Percentiles rank a stretch among this genome's conserved stretches.
Evolutionary conservation across 2,888 invertebrate species (phyloP).

Genomic region (Ennomos quercinarius): DNA sequence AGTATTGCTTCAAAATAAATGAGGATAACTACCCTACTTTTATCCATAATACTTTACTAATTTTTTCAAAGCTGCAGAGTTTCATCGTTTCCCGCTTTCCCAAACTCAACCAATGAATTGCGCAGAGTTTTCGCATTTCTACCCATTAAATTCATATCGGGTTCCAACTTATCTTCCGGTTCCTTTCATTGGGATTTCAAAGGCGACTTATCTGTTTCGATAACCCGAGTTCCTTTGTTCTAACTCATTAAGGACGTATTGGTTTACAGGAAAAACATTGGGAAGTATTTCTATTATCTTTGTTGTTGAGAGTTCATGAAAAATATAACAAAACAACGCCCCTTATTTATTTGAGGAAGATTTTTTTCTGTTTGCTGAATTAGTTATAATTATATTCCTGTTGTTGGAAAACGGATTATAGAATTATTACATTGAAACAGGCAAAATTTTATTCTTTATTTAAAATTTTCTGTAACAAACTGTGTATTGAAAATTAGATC

Average conservation of each 20-base stretch:
- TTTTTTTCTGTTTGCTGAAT: too few relatives aligned
- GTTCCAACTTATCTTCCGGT: conserved; percentile 29
- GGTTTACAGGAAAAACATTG: conserved; percentile 34
- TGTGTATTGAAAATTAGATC: too few relatives aligned
- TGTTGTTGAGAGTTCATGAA: conserved; percentile 12
- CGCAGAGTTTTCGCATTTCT: conserved; percentile 23
- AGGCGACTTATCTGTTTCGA: conserved; percentile 34
- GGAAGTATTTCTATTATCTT: conserved; percentile 21
- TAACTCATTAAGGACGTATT: conserved; percentile 30
- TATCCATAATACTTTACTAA: too few relatives aligned
- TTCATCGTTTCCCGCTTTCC: not conserved
- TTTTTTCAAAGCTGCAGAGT: too few relatives aligned
- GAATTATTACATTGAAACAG: too few relatives aligned
- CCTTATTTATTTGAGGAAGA: conserved; percentile 2
- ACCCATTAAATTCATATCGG: conserved; percentile 32
- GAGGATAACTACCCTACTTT: too few relatives aligned
- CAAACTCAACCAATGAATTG: conserved; percentile 3
- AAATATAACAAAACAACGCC: conserved; percentile 11
- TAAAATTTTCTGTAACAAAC: too few relatives aligned
- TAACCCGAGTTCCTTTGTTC: conserved; percentile 30
- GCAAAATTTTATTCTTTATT: too few relatives aligned
- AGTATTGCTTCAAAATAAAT: too few relatives aligned
- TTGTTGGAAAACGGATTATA: too few relatives aligned
- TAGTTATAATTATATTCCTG: too few relatives aligned
- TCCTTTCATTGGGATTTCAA: conserved; percentile 31